These are phyloP conservation scores for Smithornis capensis DNA, from an alignment of 2,113 vertebrate genomes.

Conservation along the genomic window DNA sequence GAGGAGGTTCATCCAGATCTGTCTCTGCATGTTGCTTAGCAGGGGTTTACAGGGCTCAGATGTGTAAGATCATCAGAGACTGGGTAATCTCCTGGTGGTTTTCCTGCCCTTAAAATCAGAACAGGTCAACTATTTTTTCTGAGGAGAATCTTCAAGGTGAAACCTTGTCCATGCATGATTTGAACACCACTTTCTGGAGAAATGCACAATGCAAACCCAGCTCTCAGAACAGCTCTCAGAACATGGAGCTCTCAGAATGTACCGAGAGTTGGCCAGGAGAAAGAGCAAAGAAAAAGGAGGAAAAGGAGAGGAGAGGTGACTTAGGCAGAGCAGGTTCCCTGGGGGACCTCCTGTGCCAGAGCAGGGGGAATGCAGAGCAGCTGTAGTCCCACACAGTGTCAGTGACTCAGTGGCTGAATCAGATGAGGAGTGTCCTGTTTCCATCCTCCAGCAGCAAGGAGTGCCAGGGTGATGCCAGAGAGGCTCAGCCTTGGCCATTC, in stretches of 20 bases:
- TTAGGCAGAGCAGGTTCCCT: neutral
- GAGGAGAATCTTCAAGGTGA: neutral
- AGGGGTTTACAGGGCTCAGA: neutral
- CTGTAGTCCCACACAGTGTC: accelerated
- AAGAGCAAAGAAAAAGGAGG: neutral
- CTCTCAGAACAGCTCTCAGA: accelerated
- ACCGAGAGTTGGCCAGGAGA: neutral
- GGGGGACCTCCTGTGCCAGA: neutral
- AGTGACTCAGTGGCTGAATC: neutral
- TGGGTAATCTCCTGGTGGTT: neutral
- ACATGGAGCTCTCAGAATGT: accelerated
- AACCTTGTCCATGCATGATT: accelerated
- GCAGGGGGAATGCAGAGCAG: neutral
- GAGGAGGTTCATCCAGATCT: neutral
- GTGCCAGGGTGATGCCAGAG: neutral
- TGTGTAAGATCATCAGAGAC: neutral
- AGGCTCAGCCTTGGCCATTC: accelerated
- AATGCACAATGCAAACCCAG: neutral
- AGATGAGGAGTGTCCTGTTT: neutral
- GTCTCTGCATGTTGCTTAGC: neutral
- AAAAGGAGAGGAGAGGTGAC: neutral
- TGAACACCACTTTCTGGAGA: neutral
- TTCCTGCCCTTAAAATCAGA: neutral
- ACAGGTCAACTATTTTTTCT: neutral
- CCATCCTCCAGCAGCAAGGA: neutral